phyloP scores from a whole-genome alignment of 64 coral and sea anemone species.

The Porites lutea region DNA sequence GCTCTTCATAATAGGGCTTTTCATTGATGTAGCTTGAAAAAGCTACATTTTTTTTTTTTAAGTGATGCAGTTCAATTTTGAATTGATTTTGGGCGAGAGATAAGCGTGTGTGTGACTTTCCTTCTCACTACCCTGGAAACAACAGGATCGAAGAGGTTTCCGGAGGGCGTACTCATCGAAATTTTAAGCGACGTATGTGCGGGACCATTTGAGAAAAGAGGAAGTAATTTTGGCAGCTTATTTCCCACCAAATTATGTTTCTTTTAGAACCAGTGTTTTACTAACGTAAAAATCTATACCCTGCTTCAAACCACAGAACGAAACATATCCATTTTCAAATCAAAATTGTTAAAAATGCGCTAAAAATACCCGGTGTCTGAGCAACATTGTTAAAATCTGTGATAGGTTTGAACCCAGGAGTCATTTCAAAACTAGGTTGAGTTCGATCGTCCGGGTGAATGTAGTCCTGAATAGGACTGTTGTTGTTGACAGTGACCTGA shows the following conservation, averaged over 20 bases:
- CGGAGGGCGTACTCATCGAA: not conserved
- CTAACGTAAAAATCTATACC: constrained; percentile 1
- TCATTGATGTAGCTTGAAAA: no score
- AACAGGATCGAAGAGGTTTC: not conserved
- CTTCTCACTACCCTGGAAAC: not conserved
- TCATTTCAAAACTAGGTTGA: no score
- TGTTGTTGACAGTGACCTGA: no score
- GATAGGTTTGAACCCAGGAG: no score
- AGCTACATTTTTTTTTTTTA: no score
- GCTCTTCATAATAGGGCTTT: no score
- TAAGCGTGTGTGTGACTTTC: constrained; percentile 1
- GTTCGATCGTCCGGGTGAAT: no score
- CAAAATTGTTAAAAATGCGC: constrained; percentile 7
- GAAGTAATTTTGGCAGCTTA: not conserved
- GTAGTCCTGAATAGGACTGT: no score
- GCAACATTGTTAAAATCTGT: no score
- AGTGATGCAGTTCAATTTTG: no score
- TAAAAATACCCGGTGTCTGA: not conserved
- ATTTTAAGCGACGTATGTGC: not conserved
- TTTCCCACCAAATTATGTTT: not conserved
- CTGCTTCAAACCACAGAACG: not conserved
- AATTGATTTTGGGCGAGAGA: not conserved
- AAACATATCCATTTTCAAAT: not conserved
- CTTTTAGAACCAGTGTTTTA: not conserved
- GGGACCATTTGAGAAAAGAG: not conserved